phyloP scores from a whole-genome alignment of 2,888 invertebrate species.

The Machimus rusticus region DNA sequence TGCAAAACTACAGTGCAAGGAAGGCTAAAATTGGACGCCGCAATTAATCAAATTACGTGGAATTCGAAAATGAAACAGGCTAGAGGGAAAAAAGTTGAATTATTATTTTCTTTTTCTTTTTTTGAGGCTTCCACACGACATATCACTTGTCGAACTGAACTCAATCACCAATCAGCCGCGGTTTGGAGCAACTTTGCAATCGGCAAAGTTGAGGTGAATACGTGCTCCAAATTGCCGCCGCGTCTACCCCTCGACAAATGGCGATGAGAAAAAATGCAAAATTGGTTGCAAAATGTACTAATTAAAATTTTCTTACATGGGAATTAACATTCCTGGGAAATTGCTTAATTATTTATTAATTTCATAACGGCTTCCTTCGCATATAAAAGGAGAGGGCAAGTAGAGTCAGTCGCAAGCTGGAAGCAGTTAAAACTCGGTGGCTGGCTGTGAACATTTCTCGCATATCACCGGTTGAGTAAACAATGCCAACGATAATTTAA shows the following conservation, averaged over 20 bases:
- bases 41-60: neutral
- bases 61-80: neutral
- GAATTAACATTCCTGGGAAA: constrained; percentile 15
- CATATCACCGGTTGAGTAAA: neutral
- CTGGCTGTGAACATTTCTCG: neutral
- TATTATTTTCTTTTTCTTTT: neutral
- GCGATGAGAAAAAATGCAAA: neutral
- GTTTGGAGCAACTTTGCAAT: neutral
- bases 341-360: neutral
- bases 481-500: neutral
- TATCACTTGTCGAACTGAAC: neutral
- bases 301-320: constrained; percentile 16
- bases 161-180: neutral
- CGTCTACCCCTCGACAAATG: neutral
- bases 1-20: neutral
- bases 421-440: neutral
- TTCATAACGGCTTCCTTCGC: constrained; percentile 18
- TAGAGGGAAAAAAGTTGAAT: neutral
- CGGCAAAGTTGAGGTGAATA: neutral
- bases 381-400: neutral
- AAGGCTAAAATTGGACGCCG: neutral
- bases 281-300: neutral
- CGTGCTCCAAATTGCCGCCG: neutral
- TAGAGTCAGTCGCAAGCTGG: neutral
- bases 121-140: neutral